Percentiles rank a stretch among this genome's conserved stretches.
phyloP scores from a whole-genome alignment of 2,113 vertebrate species.

The Pyxicephalus adspersus region DNA sequence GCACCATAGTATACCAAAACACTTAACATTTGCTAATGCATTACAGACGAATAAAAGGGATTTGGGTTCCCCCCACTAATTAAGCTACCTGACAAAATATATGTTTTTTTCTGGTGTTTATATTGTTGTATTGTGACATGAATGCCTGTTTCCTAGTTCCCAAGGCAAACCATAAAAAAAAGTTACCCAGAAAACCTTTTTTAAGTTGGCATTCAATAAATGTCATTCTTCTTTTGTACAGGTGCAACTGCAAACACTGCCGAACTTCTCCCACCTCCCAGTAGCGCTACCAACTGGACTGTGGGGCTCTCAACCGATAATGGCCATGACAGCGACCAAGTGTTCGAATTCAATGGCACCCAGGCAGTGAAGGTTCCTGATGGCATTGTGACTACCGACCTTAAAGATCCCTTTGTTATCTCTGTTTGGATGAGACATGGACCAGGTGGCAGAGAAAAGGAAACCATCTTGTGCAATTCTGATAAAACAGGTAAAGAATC shows the following conservation, averaged over 20 bases:
- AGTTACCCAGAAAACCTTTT: not conserved
- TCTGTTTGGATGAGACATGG: slow-evolving; percentile 97
- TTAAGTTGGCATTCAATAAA: not conserved
- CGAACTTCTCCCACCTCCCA: slow-evolving; percentile 91
- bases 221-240: slow-evolving; percentile 59
- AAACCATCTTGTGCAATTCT: slow-evolving; percentile 94
- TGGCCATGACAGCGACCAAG: slow-evolving; percentile 94
- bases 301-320: slow-evolving; percentile 91
- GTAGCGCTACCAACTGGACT: slow-evolving; percentile 88
- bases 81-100: too few species aligned
- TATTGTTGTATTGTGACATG: too few species aligned
- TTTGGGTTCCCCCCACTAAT: too few species aligned
- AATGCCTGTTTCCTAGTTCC: too few species aligned
- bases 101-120: too few species aligned
- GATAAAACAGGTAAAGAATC: slow-evolving; percentile 85
- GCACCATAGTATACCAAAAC: too few species aligned
- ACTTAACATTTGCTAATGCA: too few species aligned
- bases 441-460: slow-evolving; percentile 86
- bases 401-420: slow-evolving; percentile 89
- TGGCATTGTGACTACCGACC: slow-evolving; percentile 78
- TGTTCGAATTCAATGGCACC: slow-evolving; percentile 97
- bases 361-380: slow-evolving; percentile 91
- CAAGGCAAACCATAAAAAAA: too few species aligned
- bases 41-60: too few species aligned
- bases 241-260: slow-evolving; percentile 84